Conservation (phyloP, 2,113 vertebrate genomes). For the Leiothrix lutea region DNA sequence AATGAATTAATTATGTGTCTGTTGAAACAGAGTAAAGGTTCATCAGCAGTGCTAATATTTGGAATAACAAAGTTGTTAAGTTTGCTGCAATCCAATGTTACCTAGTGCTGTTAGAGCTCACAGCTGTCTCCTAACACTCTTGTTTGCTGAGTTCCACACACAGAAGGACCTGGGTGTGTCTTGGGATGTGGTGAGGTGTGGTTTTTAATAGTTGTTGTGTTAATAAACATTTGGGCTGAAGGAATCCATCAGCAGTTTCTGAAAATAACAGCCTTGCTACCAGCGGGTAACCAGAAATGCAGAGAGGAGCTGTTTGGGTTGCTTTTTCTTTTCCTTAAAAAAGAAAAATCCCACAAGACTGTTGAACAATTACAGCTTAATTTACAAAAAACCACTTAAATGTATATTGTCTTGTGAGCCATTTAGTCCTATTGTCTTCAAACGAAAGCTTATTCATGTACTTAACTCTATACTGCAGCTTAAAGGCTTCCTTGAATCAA, state of each 20-base stretch:
- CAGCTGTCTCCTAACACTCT: not conserved
- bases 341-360: not conserved
- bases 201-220: not conserved
- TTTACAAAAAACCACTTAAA: constrained; percentile 5
- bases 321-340: not conserved
- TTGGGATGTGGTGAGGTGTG: not conserved
- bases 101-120: not conserved
- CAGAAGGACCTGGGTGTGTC: not conserved
- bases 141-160: not conserved
- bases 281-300: not conserved
- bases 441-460: not conserved
- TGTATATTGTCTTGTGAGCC: constrained; percentile 22
- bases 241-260: not conserved
- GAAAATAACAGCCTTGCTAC: not conserved
- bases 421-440: constrained; percentile 43
- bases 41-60: constrained; percentile 21
- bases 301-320: not conserved
- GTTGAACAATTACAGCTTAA: constrained; percentile 31
- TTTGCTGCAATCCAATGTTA: not conserved
- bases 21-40: constrained; percentile 28
- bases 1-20: constrained; percentile 37
- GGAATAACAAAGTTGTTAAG: constrained; percentile 41
- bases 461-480: not conserved
- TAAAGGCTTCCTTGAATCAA: constrained; percentile 31
- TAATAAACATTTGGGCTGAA: constrained; percentile 20